Evolutionary conservation across 1,140 invertebrate species (phyloP).

Genomic region (Heliothis subflexa): DNA sequence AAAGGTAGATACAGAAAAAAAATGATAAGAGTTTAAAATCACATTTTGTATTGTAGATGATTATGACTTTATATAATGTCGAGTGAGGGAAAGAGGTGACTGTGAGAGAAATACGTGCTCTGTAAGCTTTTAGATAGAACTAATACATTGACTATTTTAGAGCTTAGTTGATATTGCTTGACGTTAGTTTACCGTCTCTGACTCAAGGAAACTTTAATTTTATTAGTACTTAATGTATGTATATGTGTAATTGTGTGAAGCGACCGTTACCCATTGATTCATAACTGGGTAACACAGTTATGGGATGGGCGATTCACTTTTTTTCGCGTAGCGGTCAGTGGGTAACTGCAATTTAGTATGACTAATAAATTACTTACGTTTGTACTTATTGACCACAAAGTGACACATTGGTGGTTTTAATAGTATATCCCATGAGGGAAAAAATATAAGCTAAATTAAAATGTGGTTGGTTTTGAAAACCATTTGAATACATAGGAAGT

Average conservation of each 20-base stretch:
- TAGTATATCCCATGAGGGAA: neutral
- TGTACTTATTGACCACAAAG: neutral
- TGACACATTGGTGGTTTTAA: too few relatives aligned
- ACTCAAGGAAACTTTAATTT: neutral
- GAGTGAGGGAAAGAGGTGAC: too few relatives aligned
- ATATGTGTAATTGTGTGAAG: neutral
- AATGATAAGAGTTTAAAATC: too few relatives aligned
- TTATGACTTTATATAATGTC: too few relatives aligned
- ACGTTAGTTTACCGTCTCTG: neutral
- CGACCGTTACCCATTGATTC: slow-evolving; percentile 23
- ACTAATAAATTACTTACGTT: slow-evolving; percentile 2
- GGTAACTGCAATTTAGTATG: neutral
- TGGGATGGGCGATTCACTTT: neutral
- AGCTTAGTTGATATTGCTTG: neutral
- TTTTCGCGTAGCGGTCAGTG: neutral
- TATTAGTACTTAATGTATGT: neutral
- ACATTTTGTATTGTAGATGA: too few relatives aligned
- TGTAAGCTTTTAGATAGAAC: too few relatives aligned
- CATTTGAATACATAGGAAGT: too few relatives aligned
- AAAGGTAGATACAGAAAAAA: too few relatives aligned
- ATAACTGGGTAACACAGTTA: slow-evolving; percentile 23
- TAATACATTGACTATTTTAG: too few relatives aligned
- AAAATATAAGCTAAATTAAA: too few relatives aligned
- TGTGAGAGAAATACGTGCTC: too few relatives aligned
- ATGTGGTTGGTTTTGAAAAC: too few relatives aligned